Conservation (phyloP, 1,140 invertebrate species). For the Zeugodacus cucurbitae region DNA sequence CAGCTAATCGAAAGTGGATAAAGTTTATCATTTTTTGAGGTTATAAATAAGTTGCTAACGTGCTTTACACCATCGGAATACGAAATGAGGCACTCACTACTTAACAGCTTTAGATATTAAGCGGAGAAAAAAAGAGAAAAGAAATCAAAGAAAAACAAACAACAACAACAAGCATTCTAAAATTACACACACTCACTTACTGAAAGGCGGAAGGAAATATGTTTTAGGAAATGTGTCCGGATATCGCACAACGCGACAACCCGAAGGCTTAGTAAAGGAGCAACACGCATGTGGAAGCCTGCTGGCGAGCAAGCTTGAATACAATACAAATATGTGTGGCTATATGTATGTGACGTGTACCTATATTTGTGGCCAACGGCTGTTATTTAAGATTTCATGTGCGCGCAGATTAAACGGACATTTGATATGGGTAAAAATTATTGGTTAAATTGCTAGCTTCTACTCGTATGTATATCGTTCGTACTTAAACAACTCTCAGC, state of each 20-base stretch:
- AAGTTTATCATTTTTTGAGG: slow-evolving; percentile 17
- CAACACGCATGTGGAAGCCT: background rate
- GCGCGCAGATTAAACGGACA: background rate
- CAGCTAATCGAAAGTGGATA: slow-evolving; percentile 31
- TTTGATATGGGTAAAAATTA: background rate
- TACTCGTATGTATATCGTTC: background rate
- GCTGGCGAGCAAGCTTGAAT: background rate
- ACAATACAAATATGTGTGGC: background rate
- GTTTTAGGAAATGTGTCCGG: background rate
- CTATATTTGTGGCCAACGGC: background rate
- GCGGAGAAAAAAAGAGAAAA: background rate
- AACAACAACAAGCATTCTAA: background rate
- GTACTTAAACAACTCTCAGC: background rate
- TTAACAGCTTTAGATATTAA: background rate
- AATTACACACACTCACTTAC: background rate
- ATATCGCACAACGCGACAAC: background rate
- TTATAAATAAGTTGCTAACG: slow-evolving; percentile 19
- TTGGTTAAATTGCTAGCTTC: background rate
- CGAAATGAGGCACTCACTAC: background rate
- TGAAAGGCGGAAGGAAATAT: background rate
- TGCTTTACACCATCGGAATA: background rate
- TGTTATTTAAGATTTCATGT: background rate
- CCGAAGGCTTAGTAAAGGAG: background rate
- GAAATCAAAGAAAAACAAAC: background rate
- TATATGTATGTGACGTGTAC: background rate